phyloP scores from a whole-genome alignment of 1,140 invertebrate species.

The Euura saliciscinereae region DNA sequence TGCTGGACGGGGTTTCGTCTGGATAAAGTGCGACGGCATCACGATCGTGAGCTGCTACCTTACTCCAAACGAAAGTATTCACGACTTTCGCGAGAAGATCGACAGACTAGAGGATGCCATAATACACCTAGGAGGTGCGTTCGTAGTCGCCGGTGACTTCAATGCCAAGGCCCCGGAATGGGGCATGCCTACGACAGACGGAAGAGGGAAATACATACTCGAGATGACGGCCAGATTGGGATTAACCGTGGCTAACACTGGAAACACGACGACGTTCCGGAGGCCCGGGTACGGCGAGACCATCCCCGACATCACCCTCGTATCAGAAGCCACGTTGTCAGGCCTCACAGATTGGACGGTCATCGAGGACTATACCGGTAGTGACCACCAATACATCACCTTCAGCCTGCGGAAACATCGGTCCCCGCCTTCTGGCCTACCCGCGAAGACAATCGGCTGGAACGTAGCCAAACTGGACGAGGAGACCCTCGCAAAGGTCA shows the following conservation, averaged over 20 bases:
- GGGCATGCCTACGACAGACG: constrained; percentile 18
- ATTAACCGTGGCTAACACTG: constrained; percentile 18
- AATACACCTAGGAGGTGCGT: constrained; percentile 15
- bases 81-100: constrained; percentile 18
- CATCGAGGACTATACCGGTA: constrained; percentile 24
- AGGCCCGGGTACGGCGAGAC: constrained; percentile 21
- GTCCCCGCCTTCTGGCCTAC: not conserved
- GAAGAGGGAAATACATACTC: constrained; percentile 14
- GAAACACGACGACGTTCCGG: constrained; percentile 18
- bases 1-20: constrained; percentile 12
- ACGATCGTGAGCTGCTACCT: constrained; percentile 20
- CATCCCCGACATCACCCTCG: constrained; percentile 21
- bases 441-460: constrained; percentile 9
- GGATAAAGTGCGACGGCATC: constrained; percentile 12
- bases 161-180: constrained; percentile 24
- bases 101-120: constrained; percentile 18
- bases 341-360: constrained; percentile 9
- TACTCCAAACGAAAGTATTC: constrained; percentile 13
- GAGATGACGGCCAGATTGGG: not conserved
- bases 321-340: not conserved
- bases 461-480: constrained; percentile 12
- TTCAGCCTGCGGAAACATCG: constrained; percentile 15
- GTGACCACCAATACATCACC: constrained; percentile 24
- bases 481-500: not conserved
- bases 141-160: constrained; percentile 21